Percentiles rank a stretch among this genome's conserved stretches.
These are phyloP conservation scores for Machimus rusticus DNA, from an alignment of 2,888 invertebrate species.

Conservation along the genomic window DNA sequence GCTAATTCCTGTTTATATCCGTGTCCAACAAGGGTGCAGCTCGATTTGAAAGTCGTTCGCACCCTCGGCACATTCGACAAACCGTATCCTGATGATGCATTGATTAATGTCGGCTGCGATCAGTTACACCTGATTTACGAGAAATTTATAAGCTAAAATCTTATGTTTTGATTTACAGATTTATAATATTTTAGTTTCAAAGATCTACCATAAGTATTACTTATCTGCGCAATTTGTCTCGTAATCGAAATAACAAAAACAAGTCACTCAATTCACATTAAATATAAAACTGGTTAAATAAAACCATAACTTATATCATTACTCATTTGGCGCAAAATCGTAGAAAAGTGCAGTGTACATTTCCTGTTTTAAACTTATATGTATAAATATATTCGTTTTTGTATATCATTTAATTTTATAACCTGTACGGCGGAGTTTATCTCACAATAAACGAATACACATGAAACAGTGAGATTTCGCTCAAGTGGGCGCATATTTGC, in stretches of 20 bases:
- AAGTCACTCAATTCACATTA: neutral
- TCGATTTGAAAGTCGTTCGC: conserved; percentile 4
- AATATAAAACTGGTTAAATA: neutral
- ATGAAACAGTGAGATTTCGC: neutral
- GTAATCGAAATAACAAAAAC: neutral
- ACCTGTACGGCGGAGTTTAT: neutral
- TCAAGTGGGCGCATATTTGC: neutral
- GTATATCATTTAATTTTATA: no score
- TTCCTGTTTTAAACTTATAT: no score
- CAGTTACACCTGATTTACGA: neutral
- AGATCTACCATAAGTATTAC: neutral
- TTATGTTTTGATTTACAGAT: neutral
- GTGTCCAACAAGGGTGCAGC: conserved; percentile 12
- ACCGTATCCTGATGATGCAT: neutral
- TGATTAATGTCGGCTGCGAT: neutral
- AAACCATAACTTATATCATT: neutral
- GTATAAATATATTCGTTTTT: no score
- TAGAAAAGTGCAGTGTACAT: no score
- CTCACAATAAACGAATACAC: neutral
- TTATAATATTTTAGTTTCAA: no score
- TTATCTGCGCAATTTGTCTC: neutral
- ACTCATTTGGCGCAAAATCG: no score
- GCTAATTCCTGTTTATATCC: conserved; percentile 33
- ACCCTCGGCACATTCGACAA: neutral
- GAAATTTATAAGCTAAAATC: neutral